Evolutionary conservation across 2,888 invertebrate species (phyloP).

Genomic region (Trichopoda pennipes): DNA sequence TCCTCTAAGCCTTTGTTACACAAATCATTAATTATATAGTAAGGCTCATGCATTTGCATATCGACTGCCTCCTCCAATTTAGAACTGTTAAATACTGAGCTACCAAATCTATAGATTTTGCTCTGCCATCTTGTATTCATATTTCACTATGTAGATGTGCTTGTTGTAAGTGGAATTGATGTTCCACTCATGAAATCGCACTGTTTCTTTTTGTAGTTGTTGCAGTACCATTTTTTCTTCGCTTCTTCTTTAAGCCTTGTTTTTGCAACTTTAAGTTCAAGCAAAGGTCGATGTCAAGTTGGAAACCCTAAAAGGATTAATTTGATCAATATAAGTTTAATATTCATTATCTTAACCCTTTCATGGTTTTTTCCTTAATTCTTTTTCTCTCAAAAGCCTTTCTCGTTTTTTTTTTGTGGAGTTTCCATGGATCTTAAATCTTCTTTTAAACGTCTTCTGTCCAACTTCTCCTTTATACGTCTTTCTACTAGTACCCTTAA

Average conservation of each 20-base stretch:
- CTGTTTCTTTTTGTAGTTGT: constrained; percentile 94
- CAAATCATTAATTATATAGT: constrained; percentile 95
- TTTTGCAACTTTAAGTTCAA: constrained; percentile 98
- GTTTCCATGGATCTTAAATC: constrained; percentile 93
- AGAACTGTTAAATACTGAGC: constrained; percentile 96
- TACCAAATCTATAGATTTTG: constrained; percentile 98
- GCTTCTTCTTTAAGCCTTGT: constrained; percentile 91
- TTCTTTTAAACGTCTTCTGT: constrained; percentile 87
- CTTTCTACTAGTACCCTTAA: constrained; percentile 88
- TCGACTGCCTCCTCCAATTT: constrained; percentile 95
- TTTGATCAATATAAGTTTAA: constrained; percentile 97
- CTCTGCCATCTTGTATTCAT: constrained; percentile 96
- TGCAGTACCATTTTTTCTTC: constrained; percentile 92
- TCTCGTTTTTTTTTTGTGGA: constrained; percentile 95
- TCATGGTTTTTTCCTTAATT: constrained; percentile 91
- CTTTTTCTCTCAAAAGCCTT: constrained; percentile 93
- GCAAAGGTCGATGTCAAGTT: constrained; percentile 97
- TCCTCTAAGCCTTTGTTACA: constrained; percentile 96
- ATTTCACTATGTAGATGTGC: constrained; percentile 96
- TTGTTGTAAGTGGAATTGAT: constrained; percentile 98
- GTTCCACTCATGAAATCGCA: constrained; percentile 97
- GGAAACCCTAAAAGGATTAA: constrained; percentile 99
- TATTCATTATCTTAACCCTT: constrained; percentile 99
- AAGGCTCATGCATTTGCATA: constrained; percentile 99
- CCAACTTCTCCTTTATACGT: constrained; percentile 84